These are phyloP conservation scores for Paradoxurus hermaphroditus DNA, from an alignment of 2,113 vertebrate species.

Conservation along the genomic window DNA sequence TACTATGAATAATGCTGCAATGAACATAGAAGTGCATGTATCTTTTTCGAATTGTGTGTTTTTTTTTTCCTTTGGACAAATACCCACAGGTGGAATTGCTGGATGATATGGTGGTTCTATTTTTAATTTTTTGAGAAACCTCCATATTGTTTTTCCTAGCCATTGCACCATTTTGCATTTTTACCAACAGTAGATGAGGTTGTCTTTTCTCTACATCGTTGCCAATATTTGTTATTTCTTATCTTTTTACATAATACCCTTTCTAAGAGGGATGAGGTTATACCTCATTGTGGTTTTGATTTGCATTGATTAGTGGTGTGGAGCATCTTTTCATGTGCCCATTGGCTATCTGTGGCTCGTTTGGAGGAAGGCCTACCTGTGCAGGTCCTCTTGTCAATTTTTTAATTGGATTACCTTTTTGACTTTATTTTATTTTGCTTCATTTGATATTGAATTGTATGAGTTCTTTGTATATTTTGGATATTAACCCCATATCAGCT, in stretches of 20 bases:
- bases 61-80: neutral
- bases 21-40: neutral
- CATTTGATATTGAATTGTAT: neutral
- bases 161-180: neutral
- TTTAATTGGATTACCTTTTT: neutral
- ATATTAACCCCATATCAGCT: neutral
- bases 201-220: neutral
- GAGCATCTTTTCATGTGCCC: neutral
- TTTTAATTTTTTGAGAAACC: neutral
- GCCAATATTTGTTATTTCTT: neutral
- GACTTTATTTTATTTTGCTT: neutral
- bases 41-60: neutral
- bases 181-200: neutral
- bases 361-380: neutral
- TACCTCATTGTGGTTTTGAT: neutral
- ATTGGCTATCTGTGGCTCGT: neutral
- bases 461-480: neutral
- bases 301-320: neutral
- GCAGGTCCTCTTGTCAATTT: neutral
- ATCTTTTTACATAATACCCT: neutral
- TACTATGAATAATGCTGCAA: neutral
- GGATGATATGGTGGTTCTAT: neutral
- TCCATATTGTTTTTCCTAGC: neutral
- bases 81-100: neutral
- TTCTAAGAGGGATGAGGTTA: neutral